phyloP scores from a whole-genome alignment of 1,140 invertebrate species.

The Andrena cerasifolii region DNA sequence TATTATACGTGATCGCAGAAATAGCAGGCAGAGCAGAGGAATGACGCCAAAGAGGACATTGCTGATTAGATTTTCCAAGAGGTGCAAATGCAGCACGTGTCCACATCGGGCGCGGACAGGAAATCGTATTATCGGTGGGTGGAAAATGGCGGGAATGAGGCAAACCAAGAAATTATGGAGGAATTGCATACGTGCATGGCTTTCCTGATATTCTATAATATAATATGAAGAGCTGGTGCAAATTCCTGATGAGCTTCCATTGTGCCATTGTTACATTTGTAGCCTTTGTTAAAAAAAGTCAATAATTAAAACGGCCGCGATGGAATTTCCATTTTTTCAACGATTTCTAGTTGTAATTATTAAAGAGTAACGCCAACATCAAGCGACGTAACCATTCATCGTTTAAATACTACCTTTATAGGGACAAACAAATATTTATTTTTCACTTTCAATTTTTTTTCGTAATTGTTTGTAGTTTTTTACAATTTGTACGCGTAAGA shows the following conservation, averaged over 20 bases:
- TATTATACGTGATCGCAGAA: conserved; percentile 2
- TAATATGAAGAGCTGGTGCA: not conserved
- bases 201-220: conserved; percentile 52
- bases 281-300: no score
- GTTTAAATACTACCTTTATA: no score
- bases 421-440: no score
- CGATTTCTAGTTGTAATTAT: no score
- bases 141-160: conserved; percentile 51
- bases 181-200: conserved; percentile 61
- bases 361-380: no score
- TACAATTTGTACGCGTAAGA: no score
- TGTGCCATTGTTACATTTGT: not conserved
- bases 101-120: conserved; percentile 44
- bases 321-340: no score
- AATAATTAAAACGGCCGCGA: no score
- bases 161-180: conserved; percentile 60
- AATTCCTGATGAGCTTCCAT: not conserved
- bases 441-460: no score
- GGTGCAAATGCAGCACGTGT: conserved; percentile 53
- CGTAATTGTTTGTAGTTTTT: no score
- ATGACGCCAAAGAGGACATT: conserved; percentile 15
- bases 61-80: conserved; percentile 54
- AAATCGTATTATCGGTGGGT: conserved; percentile 54
- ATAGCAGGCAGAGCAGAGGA: conserved; percentile 7
- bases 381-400: no score